These are phyloP conservation scores for Epirrita christyi DNA, from an alignment of 2,888 invertebrate genomes.

Conservation along the genomic window DNA sequence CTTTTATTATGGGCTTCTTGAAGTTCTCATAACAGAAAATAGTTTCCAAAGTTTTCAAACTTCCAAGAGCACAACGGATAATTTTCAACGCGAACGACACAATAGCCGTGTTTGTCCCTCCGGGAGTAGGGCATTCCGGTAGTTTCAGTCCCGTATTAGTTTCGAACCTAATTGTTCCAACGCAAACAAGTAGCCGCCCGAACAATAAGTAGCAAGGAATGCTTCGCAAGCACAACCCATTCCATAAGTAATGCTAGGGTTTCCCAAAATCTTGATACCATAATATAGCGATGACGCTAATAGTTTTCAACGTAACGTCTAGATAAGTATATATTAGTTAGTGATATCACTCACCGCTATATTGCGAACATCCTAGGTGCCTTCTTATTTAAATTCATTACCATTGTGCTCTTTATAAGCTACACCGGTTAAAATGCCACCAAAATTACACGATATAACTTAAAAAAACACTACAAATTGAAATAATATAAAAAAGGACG, in stretches of 20 bases:
- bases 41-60: constrained; percentile 24
- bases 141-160: constrained; percentile 51
- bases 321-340: too few species aligned
- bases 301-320: too few species aligned
- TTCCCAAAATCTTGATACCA: too few species aligned
- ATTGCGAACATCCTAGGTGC: too few species aligned
- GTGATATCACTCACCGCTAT: too few species aligned
- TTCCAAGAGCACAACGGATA: constrained; percentile 43
- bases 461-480: too few species aligned
- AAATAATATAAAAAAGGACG: too few species aligned
- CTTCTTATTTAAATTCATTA: too few species aligned
- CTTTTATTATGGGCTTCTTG: background rate
- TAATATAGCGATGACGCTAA: too few species aligned
- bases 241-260: constrained; percentile 4
- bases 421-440: too few species aligned
- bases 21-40: constrained; percentile 17
- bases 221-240: constrained; percentile 4
- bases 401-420: too few species aligned
- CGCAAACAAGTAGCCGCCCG: constrained; percentile 35
- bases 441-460: too few species aligned
- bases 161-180: constrained; percentile 66
- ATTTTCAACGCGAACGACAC: constrained; percentile 42
- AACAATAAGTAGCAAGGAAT: constrained; percentile 36
- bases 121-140: constrained; percentile 47
- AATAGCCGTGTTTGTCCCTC: constrained; percentile 47